Conservation (phyloP, 2,113 vertebrate species). For the Callipepla californica region DNA sequence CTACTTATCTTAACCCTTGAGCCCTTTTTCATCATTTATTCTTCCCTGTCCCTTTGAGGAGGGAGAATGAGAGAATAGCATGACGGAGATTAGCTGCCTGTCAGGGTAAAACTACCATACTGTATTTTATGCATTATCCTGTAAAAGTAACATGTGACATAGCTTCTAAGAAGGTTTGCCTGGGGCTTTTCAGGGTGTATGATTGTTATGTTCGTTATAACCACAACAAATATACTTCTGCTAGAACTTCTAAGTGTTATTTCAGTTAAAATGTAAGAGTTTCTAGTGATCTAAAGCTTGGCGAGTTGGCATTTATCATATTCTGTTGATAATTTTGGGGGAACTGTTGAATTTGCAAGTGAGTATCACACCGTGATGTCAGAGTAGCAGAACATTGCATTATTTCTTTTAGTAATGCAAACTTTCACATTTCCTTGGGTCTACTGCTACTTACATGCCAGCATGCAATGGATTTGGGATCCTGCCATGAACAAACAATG, state of each 20-base stretch:
- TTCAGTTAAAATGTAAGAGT: not conserved
- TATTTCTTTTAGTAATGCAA: not conserved
- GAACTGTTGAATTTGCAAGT: not conserved
- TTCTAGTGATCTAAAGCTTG: not conserved
- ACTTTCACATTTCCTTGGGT: not conserved
- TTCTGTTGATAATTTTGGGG: not conserved
- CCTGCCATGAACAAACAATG: not conserved
- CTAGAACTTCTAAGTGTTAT: not conserved
- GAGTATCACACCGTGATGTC: not conserved
- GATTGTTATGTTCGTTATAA: not conserved
- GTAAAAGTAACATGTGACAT: not conserved
- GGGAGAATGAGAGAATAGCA: not conserved
- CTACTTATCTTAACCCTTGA: not conserved
- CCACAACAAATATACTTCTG: not conserved
- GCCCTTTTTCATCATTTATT: not conserved
- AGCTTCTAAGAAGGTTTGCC: not conserved
- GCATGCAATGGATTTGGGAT: not conserved
- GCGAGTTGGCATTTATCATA: not conserved
- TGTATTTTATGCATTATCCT: not conserved
- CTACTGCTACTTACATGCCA: fast-evolving
- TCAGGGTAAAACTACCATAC: not conserved
- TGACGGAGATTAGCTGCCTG: not conserved
- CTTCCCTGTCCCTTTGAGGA: not conserved
- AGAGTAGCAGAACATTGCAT: fast-evolving
- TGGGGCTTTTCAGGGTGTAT: not conserved